Evolutionary conservation across 2,888 invertebrate species (phyloP).

Genomic region (Cerceris rybyensis): DNA sequence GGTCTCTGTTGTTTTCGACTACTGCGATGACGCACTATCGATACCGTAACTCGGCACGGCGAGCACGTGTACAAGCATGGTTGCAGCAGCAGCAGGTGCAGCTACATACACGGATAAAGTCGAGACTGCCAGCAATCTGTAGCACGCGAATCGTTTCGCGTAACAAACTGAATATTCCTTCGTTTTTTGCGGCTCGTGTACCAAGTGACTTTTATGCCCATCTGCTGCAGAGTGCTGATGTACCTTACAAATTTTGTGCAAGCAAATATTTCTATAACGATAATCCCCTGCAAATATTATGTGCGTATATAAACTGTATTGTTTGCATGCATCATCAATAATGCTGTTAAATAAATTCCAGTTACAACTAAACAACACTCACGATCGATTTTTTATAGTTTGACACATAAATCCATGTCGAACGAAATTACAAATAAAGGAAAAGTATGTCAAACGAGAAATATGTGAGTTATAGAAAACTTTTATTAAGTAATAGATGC

Average conservation of each 20-base stretch:
- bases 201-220: conserved; percentile 45
- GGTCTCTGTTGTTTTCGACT: not conserved
- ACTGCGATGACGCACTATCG: not conserved
- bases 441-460: too few relatives aligned
- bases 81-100: conserved; percentile 58
- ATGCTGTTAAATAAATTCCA: too few relatives aligned
- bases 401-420: too few relatives aligned
- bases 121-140: conserved; percentile 38
- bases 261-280: conserved; percentile 13
- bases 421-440: too few relatives aligned
- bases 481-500: too few relatives aligned
- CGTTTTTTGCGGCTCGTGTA: conserved; percentile 19
- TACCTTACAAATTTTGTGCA: conserved; percentile 22
- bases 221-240: conserved; percentile 36
- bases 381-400: too few relatives aligned
- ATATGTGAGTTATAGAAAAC: too few relatives aligned
- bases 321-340: not conserved
- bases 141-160: conserved; percentile 44
- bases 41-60: not conserved
- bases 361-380: too few relatives aligned
- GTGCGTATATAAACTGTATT: not conserved
- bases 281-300: conserved; percentile 4
- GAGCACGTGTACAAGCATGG: conserved; percentile 11
- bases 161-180: conserved; percentile 36
- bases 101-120: conserved; percentile 52